A percentile compares a stretch with the other conserved stretches of the same genome.
These are phyloP conservation scores for Bergia sp. DNA, from an alignment of 92 coral and sea anemone genomes.

Conservation along the genomic window DNA sequence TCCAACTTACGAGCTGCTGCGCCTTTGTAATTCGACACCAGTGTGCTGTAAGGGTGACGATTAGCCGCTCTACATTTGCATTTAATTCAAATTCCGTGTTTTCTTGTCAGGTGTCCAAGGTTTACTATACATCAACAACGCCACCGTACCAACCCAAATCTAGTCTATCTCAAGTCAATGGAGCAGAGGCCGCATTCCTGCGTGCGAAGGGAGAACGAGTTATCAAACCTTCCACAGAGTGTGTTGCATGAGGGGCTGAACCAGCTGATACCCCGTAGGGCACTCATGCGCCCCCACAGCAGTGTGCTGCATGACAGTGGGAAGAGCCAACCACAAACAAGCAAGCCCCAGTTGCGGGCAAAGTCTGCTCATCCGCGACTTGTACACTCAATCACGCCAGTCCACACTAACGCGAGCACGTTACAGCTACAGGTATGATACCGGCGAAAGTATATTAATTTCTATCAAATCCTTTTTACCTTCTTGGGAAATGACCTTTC, in stretches of 20 bases:
- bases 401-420: slow-evolving; percentile 88
- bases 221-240: slow-evolving; percentile 65
- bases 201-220: slow-evolving; percentile 51
- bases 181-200: slow-evolving; percentile 62
- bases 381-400: slow-evolving; percentile 65
- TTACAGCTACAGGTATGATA: slow-evolving; percentile 79
- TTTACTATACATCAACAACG: slow-evolving; percentile 89
- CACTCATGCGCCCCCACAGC: slow-evolving; percentile 72
- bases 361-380: slow-evolving; percentile 96
- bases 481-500: neutral
- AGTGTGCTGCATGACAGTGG: slow-evolving; percentile 43
- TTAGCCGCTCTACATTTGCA: neutral
- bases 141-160: slow-evolving; percentile 7
- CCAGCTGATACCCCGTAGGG: slow-evolving; percentile 52
- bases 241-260: slow-evolving; percentile 65
- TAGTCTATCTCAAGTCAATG: slow-evolving; percentile 57
- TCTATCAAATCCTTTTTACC: neutral
- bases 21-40: neutral
- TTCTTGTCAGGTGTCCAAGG: slow-evolving; percentile 81
- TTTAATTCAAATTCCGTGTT: neutral
- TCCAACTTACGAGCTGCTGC: no score
- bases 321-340: slow-evolving; percentile 58
- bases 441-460: no score
- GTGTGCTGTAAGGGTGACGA: neutral
- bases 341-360: slow-evolving; percentile 76